Evolutionary conservation across 2,888 invertebrate species (phyloP), one percentile per base, ranked within the genome.

Genomic region (Ennomos erosarius): DNA sequence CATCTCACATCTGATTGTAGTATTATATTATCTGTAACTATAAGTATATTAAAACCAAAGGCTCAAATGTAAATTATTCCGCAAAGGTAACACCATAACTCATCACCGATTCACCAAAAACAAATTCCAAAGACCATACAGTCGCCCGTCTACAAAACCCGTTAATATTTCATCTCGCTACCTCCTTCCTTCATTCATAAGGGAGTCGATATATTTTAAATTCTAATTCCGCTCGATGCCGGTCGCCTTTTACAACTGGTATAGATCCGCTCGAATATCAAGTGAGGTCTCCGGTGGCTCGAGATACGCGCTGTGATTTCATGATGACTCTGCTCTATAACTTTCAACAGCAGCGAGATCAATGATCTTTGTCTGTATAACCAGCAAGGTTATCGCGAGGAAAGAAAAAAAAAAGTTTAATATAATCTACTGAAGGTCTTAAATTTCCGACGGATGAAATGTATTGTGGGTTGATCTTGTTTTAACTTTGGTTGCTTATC

Each of bases 171-270:
- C 64, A 69, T 69, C 65, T 35, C 53, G 55, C 47, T 53, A 56
- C 46, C 61, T 63, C 54, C 59, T 65, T 64, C 74, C 71, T 69
- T 68, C 73, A 73, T 76, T 82, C 84, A 81, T 82, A 75, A 77
- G 82, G 83, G 85, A 88, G 85, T 85, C 87, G 81, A 87, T 88
- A 86, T 87, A 88, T 88, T 90, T 87, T 85, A 88, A 90, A 90
- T 90, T 88, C 85, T 84, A 87, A 89, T 88, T 83, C 86, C 66
- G 79, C 78, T 80, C 80, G 78, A 82, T 79, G 71, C 72, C 75
- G 75, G 75, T 80, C 78, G 79, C 56, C 74, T 83, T 87, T 87
- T 88, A 87, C 85, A 85, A 80, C 79, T 74, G 70, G 79, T 79
- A 86, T 88, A 83, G 84, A 85, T 85, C 79, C 76, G 55, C 67